Evolutionary conservation across 2,888 invertebrate species (phyloP).

Genomic region (Anthophora plumipes): DNA sequence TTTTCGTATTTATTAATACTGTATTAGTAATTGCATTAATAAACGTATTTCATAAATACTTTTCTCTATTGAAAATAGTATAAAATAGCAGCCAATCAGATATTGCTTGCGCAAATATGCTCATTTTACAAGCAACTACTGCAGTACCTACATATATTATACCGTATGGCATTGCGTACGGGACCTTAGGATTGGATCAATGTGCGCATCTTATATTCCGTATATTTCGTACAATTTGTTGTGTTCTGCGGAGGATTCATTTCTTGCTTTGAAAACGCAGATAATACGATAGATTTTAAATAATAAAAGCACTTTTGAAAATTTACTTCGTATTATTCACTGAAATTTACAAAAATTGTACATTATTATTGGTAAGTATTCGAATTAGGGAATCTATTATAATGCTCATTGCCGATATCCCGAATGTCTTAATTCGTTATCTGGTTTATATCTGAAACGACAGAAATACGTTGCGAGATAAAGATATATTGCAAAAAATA

Average conservation of each 20-base stretch:
- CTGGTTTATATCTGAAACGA: background rate
- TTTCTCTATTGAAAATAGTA: no score
- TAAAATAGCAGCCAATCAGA: constrained; percentile 8
- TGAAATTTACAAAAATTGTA: background rate
- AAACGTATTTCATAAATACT: background rate
- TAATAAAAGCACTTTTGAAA: constrained; percentile 5
- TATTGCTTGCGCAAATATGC: background rate
- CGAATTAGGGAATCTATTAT: background rate
- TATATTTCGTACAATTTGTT: constrained; percentile 32
- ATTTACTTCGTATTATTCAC: background rate
- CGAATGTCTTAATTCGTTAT: background rate
- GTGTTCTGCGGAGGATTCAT: constrained; percentile 22
- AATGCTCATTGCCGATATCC: constrained; percentile 13
- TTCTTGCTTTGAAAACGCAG: background rate
- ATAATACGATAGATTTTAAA: background rate
- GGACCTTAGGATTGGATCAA: constrained; percentile 5
- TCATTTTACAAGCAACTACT: background rate
- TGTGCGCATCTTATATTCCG: constrained; percentile 16
- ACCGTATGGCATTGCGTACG: background rate
- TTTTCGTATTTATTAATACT: background rate
- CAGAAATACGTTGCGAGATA: background rate
- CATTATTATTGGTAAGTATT: constrained; percentile 15
- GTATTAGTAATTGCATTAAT: background rate
- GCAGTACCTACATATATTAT: background rate
- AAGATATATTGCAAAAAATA: background rate